Base-by-base conservation (phyloP, 2,113 vertebrate species). In the Serinus canaria region DNA sequence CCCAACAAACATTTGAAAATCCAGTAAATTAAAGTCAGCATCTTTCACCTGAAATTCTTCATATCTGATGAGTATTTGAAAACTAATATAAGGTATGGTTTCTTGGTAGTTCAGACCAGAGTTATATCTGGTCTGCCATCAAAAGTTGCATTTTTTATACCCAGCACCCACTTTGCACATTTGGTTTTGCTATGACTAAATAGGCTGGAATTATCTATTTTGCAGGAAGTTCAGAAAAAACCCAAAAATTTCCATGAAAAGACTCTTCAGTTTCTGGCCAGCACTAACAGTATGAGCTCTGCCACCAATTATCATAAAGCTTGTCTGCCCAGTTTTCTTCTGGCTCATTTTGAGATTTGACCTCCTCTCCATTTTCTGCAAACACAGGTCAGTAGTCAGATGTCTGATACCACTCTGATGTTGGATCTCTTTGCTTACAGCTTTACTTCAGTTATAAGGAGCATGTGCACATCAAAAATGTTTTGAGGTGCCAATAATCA, bases 401-500 rank as follows among this genome's bases (percentile, higher is more conserved):
- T 35, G 19, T 47, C 78, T 74, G 55, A 19, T 31, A 49, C 30
- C 10, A 11, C n/a, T 22, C 30, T 55, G 33, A 9, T 18, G 33
- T 69, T 44, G 12, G 4, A 60, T 24, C 6, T 76, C 53, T 78
- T 75, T 82, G 15, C 33, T 68, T 84, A n/a, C 43, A 74, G 17
- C 31, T 81, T 91, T 77, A 31, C 13, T 82, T 82, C 15, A 24
- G 7, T 50, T 78, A 15, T 7, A 50, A 73, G 18, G 5, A 83
- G 1, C 5, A 30, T 11, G 16, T 8, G 27, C 18, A 30, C 25
- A 30, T 33, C 33, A 46, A 22, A 79, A 75, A 7, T 3, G 0
- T 30, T 92, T 53, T 30, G 62, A 85, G 30, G 11, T 72, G 62
- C 59, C 55, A 30, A 3, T 56, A 24, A 22, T 58, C 23, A 35